phyloP scores from a whole-genome alignment of 2,797 vertebrate genomes.

The Mionectes olivaceus region DNA sequence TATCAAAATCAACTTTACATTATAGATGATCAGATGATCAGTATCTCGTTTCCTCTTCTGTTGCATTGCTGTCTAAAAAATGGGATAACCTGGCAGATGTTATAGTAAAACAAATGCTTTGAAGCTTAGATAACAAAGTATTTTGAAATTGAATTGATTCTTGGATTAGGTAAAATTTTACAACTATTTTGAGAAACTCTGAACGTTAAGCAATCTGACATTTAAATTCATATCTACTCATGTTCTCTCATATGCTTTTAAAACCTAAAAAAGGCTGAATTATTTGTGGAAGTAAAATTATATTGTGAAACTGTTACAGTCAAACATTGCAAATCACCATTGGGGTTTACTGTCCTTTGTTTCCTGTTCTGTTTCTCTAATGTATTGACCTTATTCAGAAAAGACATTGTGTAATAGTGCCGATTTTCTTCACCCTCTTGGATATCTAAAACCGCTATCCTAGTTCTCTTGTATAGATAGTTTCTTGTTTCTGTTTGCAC shows the following conservation, averaged over 20 bases:
- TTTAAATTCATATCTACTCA: neutral
- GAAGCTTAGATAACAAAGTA: neutral
- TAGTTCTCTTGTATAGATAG: neutral
- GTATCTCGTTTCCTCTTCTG: neutral
- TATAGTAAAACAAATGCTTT: neutral
- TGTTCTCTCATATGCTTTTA: neutral
- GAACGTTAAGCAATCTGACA: neutral
- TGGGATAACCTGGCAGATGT: neutral
- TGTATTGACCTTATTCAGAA: neutral
- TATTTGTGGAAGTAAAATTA: neutral
- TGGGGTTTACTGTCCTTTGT: neutral
- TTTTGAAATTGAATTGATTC: neutral
- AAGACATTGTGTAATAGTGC: neutral
- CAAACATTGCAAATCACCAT: neutral
- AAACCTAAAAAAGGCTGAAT: neutral
- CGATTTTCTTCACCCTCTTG: neutral
- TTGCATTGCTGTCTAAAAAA: neutral
- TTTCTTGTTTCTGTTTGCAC: neutral
- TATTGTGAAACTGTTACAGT: neutral
- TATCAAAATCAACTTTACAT: neutral
- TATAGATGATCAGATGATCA: neutral
- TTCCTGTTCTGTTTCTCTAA: neutral
- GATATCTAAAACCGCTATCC: neutral
- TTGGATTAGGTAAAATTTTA: neutral
- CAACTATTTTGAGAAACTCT: neutral